phyloP scores from a whole-genome alignment of 2,797 vertebrate genomes.

The Amblyopsis hoosieri region DNA sequence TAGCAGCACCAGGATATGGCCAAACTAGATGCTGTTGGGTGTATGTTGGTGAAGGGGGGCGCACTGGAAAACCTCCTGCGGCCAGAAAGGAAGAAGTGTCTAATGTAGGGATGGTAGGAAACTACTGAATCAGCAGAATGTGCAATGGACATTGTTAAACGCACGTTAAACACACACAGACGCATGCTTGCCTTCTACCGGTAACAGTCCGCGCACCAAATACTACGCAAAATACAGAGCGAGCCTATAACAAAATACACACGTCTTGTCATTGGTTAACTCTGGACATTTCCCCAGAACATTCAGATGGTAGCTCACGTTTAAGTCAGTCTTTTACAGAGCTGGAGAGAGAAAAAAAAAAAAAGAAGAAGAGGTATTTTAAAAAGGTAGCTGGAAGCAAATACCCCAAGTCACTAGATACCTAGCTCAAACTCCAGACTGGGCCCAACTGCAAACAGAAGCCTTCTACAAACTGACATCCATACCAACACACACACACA shows the following conservation, averaged over 20 bases:
- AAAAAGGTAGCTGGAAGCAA: constrained; percentile 34
- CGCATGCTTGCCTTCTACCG: constrained; percentile 53
- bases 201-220: constrained; percentile 42
- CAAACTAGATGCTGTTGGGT: constrained; percentile 64
- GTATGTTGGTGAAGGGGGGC: constrained; percentile 18
- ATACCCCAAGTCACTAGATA: constrained; percentile 60
- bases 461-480: constrained; percentile 20
- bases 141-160: background rate
- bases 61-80: constrained; percentile 34
- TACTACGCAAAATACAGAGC: constrained; percentile 21
- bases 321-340: constrained; percentile 30
- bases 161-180: constrained; percentile 7
- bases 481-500: constrained; percentile 16
- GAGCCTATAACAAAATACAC: constrained; percentile 14
- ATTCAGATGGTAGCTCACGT: too few relatives aligned
- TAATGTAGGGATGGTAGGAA: constrained; percentile 16
- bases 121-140: constrained; percentile 45
- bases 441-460: constrained; percentile 38
- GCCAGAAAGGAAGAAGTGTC: constrained; percentile 20
- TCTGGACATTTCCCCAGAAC: background rate
- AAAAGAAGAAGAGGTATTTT: too few relatives aligned
- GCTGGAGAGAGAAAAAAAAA: constrained; percentile 1
- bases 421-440: constrained; percentile 31
- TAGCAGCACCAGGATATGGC: constrained; percentile 44
- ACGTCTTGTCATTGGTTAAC: background rate